Evolutionary conservation across 2,113 vertebrate species (phyloP).

Genomic region (Cynoglossus semilaevis): DNA sequence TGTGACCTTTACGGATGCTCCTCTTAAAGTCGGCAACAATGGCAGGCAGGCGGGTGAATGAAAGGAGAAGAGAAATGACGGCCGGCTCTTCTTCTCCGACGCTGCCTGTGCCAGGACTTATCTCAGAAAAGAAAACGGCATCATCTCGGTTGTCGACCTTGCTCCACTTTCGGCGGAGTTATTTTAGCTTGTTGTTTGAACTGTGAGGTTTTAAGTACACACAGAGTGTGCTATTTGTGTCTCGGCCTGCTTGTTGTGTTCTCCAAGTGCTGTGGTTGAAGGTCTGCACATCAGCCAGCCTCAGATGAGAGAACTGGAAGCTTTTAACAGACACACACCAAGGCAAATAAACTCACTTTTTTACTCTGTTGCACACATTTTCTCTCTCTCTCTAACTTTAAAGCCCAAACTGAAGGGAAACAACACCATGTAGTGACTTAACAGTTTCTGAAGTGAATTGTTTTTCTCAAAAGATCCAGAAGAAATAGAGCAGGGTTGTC

Average conservation of each 20-base stretch:
- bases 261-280: conserved; percentile 42
- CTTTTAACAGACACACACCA: conserved; percentile 43
- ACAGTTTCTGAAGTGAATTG: conserved; percentile 18
- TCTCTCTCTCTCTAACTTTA: conserved; percentile 27
- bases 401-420: conserved; percentile 46
- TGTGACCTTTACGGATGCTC: conserved; percentile 62
- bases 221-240: conserved; percentile 52
- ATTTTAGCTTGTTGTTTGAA: conserved; percentile 40
- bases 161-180: conserved; percentile 15
- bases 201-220: conserved; percentile 30
- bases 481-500: too few species aligned
- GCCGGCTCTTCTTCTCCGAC: conserved; percentile 42
- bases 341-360: conserved; percentile 20
- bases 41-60: conserved; percentile 42
- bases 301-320: conserved; percentile 46
- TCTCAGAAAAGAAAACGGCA: conserved; percentile 49
- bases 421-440: conserved; percentile 30
- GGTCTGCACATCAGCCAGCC: conserved; percentile 46
- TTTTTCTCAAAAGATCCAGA: too few species aligned
- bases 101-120: conserved; percentile 44
- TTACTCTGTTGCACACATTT: conserved; percentile 26
- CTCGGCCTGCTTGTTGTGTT: conserved; percentile 49
- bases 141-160: conserved; percentile 41
- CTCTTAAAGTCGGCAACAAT: conserved; percentile 22
- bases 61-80: conserved; percentile 28